Evolutionary conservation across 2,888 invertebrate species (phyloP).

Genomic region (Ecdyonurus torrentis): DNA sequence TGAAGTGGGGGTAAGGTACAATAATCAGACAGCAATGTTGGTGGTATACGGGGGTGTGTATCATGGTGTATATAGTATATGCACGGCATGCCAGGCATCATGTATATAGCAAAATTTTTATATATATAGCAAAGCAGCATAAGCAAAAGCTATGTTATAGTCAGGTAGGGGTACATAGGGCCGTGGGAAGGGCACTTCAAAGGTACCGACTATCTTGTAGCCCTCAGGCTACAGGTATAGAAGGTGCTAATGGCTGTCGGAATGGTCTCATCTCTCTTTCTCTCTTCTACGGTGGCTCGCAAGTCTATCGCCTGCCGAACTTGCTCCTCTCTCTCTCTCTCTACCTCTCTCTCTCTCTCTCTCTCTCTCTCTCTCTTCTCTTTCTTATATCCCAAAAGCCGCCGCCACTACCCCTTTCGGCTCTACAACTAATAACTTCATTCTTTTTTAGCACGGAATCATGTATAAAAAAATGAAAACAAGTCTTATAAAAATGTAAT

Average conservation of each 20-base stretch:
- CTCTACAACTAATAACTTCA: background rate
- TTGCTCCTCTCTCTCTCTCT: background rate
- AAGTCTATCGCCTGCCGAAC: background rate
- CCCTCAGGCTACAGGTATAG: background rate
- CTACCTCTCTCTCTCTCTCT: no score
- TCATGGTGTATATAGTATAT: no score
- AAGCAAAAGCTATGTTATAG: background rate
- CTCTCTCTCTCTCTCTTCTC: background rate
- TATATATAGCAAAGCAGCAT: no score
- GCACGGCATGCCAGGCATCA: no score
- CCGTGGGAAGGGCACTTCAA: conserved; percentile 3
- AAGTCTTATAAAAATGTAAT: background rate
- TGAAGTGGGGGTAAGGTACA: no score
- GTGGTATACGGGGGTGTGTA: no score
- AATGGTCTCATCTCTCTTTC: conserved; percentile 4
- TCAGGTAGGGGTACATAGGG: background rate
- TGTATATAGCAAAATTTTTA: no score
- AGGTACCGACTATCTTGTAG: background rate
- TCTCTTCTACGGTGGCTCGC: background rate
- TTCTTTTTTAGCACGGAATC: background rate
- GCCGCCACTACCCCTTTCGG: background rate
- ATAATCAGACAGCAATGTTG: no score
- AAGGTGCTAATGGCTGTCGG: conserved; percentile 3
- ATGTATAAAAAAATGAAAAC: background rate
- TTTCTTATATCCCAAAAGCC: background rate